Evolutionary conservation across 2,113 vertebrate species (phyloP).

Genomic region (Notarius lentiginosus): DNA sequence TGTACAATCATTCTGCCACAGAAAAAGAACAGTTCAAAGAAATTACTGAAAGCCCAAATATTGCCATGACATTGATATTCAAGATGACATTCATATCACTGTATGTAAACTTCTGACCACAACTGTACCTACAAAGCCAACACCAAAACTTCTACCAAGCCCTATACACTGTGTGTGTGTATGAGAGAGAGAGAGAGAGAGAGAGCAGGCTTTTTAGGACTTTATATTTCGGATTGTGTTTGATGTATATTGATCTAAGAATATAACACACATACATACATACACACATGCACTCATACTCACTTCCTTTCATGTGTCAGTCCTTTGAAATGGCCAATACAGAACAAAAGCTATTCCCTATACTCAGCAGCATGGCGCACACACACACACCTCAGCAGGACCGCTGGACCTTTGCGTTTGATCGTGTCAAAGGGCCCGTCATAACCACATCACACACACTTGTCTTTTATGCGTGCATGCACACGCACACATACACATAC

Average conservation of each 20-base stretch:
- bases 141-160: no score
- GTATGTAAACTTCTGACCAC: no score
- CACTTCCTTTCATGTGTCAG: slow-evolving; percentile 57
- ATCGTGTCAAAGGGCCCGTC: slow-evolving; percentile 69
- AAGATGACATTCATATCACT: no score
- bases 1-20: no score
- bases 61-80: no score
- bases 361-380: slow-evolving; percentile 69
- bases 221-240: not conserved
- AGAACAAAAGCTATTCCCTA: slow-evolving; percentile 65
- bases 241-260: not conserved
- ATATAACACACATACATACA: not conserved
- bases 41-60: no score
- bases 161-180: not conserved
- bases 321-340: slow-evolving; percentile 65
- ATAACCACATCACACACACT: slow-evolving; percentile 67
- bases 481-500: slow-evolving; percentile 56
- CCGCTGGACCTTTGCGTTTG: slow-evolving; percentile 74
- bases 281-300: slow-evolving; percentile 18
- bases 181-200: not conserved
- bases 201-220: not conserved
- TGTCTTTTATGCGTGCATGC: slow-evolving; percentile 53
- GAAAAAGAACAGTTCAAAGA: no score
- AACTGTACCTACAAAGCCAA: not conserved
- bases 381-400: slow-evolving; percentile 65